Conservation (phyloP, 2,888 invertebrate species). For the Orthosia gothica region DNA sequence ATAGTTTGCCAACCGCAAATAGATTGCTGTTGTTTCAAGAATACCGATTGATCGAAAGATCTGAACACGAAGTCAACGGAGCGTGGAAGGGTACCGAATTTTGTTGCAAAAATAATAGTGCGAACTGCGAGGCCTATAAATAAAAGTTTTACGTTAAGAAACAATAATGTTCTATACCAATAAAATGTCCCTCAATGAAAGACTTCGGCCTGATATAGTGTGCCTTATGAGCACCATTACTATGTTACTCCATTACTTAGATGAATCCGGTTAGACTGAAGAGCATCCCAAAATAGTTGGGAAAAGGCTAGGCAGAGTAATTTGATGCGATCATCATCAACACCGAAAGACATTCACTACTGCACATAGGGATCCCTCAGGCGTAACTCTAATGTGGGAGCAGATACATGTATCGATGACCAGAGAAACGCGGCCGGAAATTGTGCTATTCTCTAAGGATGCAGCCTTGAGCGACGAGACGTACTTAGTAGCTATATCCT, state of each 20-base stretch:
- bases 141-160: not conserved
- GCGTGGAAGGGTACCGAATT: slow-evolving; percentile 82
- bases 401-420: not conserved
- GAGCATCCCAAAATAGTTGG: no score
- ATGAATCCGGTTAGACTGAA: no score
- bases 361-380: not conserved
- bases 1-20: no score
- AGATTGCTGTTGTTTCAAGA: slow-evolving; percentile 77
- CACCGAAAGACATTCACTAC: not conserved
- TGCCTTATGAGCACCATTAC: not conserved
- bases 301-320: no score
- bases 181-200: not conserved
- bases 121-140: not conserved
- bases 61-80: slow-evolving; percentile 80
- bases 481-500: no score
- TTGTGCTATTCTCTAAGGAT: no score
- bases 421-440: not conserved
- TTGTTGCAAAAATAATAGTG: slow-evolving; percentile 6
- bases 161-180: not conserved
- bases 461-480: no score
- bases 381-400: not conserved
- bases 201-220: not conserved
- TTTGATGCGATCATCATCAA: not conserved
- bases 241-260: no score
- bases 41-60: slow-evolving; percentile 82